Conservation (phyloP, 2,888 invertebrate species). For the Habroteleia sp. region DNA sequence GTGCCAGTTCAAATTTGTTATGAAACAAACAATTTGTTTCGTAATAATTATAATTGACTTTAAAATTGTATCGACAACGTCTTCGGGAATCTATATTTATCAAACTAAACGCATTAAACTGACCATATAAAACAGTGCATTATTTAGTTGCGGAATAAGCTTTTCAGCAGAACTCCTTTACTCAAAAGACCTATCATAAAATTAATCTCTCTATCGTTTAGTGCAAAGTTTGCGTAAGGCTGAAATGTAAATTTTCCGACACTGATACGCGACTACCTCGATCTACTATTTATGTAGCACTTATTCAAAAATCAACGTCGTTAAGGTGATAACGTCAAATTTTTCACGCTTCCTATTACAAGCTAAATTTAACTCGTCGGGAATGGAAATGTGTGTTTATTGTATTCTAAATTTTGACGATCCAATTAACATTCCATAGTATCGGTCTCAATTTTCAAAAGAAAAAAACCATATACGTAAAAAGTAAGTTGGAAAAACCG, state of each 20-base stretch:
- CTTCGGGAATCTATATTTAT: slow-evolving; percentile 14
- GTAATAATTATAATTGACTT: too few species aligned
- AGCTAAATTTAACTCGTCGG: background rate
- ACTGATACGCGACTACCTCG: slow-evolving; percentile 10
- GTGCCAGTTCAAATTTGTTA: too few species aligned
- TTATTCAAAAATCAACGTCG: slow-evolving; percentile 26
- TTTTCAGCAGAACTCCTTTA: slow-evolving; percentile 6
- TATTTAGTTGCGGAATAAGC: slow-evolving; percentile 3
- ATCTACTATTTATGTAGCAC: slow-evolving; percentile 34
- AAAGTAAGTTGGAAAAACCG: background rate
- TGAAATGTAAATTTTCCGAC: slow-evolving; percentile 33
- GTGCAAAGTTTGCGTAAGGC: slow-evolving; percentile 17
- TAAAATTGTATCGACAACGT: background rate
- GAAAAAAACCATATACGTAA: too few species aligned
- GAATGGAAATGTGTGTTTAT: too few species aligned
- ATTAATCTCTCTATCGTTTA: slow-evolving; percentile 34
- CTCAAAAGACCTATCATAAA: slow-evolving; percentile 15
- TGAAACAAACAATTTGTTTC: too few species aligned
- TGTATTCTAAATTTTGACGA: slow-evolving; percentile 5
- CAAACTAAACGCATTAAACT: slow-evolving; percentile 11
- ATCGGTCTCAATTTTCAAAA: too few species aligned
- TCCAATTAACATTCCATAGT: background rate
- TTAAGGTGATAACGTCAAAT: slow-evolving; percentile 21
- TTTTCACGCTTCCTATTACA: slow-evolving; percentile 7
- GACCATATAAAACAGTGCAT: background rate